Evolutionary conservation across 2,888 invertebrate genomes (phyloP).

Genomic region (Hydraecia micacea): DNA sequence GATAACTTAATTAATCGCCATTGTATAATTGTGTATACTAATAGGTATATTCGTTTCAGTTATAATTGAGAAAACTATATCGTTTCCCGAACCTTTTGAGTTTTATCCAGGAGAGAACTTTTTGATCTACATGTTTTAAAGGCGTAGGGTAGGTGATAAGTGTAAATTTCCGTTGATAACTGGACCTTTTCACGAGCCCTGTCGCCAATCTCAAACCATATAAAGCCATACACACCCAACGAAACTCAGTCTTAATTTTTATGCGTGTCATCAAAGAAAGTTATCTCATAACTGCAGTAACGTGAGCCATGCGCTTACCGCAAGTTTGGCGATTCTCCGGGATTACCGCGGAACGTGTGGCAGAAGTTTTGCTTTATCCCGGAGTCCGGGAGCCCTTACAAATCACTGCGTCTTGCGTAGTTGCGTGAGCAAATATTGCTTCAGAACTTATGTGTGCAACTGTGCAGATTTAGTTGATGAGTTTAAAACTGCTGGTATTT

Average conservation of each 20-base stretch:
- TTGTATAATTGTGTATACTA: too few relatives aligned
- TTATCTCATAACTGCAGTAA: conserved; percentile 71
- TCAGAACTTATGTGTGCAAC: conserved; percentile 30
- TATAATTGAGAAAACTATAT: too few relatives aligned
- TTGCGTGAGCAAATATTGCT: conserved; percentile 56
- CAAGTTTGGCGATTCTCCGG: conserved; percentile 67
- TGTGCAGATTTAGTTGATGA: conserved; percentile 20
- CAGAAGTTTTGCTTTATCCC: conserved; percentile 56
- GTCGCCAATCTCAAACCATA: conserved; percentile 21
- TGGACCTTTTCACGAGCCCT: neutral
- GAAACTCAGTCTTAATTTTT: conserved; percentile 65
- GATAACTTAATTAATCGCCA: too few relatives aligned
- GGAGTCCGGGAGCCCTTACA: conserved; percentile 43
- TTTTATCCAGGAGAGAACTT: too few relatives aligned
- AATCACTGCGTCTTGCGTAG: conserved; percentile 53
- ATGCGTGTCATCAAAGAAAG: conserved; percentile 70
- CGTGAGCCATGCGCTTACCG: conserved; percentile 64
- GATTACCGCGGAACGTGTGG: conserved; percentile 62
- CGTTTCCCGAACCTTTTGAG: too few relatives aligned
- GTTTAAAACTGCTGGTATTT: conserved; percentile 6
- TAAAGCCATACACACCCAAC: neutral
- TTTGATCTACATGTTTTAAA: too few relatives aligned
- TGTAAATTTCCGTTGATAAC: too few relatives aligned
- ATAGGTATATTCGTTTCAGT: too few relatives aligned
- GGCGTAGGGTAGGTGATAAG: too few relatives aligned